These are phyloP conservation scores for Heterotilapia buettikoferi DNA, from an alignment of 2,113 vertebrate species.

Conservation along the genomic window DNA sequence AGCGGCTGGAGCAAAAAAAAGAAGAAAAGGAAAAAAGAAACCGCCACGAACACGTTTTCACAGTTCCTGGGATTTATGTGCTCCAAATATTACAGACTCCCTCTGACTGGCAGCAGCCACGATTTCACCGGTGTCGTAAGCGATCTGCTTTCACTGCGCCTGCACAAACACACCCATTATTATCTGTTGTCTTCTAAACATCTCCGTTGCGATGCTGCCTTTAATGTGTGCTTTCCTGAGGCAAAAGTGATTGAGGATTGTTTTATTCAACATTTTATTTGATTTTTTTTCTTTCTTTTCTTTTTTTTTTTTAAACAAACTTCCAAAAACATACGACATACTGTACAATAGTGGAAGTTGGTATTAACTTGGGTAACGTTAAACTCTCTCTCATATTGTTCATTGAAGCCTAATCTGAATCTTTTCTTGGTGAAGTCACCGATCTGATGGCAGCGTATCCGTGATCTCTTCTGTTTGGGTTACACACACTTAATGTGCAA, in stretches of 20 bases:
- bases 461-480: background rate
- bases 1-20: constrained; percentile 22
- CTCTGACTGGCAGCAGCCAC: background rate
- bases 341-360: constrained; percentile 12
- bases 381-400: background rate
- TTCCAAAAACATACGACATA: constrained; percentile 34
- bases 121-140: background rate
- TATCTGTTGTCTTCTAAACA: background rate
- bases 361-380: constrained; percentile 13
- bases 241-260: constrained; percentile 61
- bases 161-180: background rate
- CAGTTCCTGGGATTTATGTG: background rate
- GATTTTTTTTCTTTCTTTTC: background rate
- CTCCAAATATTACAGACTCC: background rate
- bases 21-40: background rate
- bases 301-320: background rate
- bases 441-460: constrained; percentile 7
- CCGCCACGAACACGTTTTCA: background rate
- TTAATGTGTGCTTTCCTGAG: constrained; percentile 74
- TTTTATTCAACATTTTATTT: constrained; percentile 17
- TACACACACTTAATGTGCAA: background rate
- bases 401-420: background rate
- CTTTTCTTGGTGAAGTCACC: background rate
- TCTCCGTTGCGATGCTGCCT: constrained; percentile 23
- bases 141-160: background rate